Base-by-base conservation (phyloP, 2,888 invertebrate genomes). In the Nycteola revayana region DNA sequence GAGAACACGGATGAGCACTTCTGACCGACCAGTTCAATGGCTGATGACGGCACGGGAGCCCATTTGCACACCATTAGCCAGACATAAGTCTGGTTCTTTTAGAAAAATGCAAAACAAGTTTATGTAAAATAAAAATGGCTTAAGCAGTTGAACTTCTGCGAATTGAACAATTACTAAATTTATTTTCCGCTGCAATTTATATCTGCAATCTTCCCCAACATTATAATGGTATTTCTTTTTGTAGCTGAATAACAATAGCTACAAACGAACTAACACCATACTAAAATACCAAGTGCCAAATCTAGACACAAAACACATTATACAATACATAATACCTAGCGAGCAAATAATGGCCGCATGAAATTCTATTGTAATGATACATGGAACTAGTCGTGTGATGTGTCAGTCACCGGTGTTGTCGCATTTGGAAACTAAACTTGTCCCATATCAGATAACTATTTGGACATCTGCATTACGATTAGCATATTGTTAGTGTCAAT, bases 371-470 rank as follows among this genome's bases (percentile, higher is more conserved):
- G 75, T 76, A 59, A 68, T 67, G 60, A 60, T 66, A 68, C 49
- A 57, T 56, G 43, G 38, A 36, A 34, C 51, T 53, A 52, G 56
- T 60, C 64, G 54, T 64, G 66, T 51, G 66, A 52, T 62, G 57
- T 73, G 75, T 78, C 79, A 79, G 65, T 80, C 77, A 75, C 64
- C 68, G 62, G 53, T 50, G 57, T 44, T 66, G 68, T 74, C 73
- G 63, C 75, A 76, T 75, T 69, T 68, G 71, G 63, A 71, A 75
- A 76, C 67, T 63, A 68, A 60, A 64, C 61, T 47, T 61, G 65
- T 63, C 59, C 67, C 54, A 58, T 79, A 82, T 84, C 81, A 76
- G 83, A 84, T 85, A 82, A 77, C 78, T 66, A 61, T 70, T 64
- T 56, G 62, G 64, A 73, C 78, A 81, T 79, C 69, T 77, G 81